Conservation (phyloP, 2,113 vertebrate genomes). For the Motacilla tschutschensis region DNA sequence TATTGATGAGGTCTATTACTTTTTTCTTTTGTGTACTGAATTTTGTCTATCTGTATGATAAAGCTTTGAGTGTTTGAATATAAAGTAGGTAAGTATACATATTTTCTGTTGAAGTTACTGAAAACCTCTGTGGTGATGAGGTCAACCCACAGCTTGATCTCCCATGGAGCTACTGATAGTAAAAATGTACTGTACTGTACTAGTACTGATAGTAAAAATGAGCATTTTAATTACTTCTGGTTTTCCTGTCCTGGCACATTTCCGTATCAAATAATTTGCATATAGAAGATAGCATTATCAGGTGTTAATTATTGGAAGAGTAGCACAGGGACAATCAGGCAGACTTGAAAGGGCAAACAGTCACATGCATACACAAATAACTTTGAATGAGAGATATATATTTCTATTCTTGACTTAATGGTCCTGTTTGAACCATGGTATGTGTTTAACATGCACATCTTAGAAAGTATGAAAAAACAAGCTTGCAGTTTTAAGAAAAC, state of each 20-base stretch:
- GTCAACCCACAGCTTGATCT: background rate
- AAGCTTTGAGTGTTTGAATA: background rate
- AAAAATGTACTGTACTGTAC: too few relatives aligned
- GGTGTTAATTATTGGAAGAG: constrained; percentile 7
- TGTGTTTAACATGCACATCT: background rate
- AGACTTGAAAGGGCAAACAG: background rate
- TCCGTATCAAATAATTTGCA: background rate
- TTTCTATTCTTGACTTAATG: background rate
- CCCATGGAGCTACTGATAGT: constrained; percentile 5
- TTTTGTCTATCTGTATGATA: background rate
- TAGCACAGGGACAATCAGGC: background rate
- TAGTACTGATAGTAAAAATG: constrained; percentile 31
- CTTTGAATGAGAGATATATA: background rate
- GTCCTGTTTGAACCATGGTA: background rate
- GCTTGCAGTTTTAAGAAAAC: background rate
- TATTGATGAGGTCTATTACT: background rate
- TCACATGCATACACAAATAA: background rate
- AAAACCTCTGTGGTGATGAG: background rate
- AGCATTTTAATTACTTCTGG: constrained; percentile 34
- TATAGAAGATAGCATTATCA: background rate
- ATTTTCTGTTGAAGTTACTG: background rate
- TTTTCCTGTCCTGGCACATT: constrained; percentile 1
- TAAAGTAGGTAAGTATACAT: background rate
- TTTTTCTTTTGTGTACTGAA: background rate
- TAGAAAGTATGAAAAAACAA: background rate